Base-by-base conservation (phyloP, 2,113 vertebrate genomes). In the Prinia subflava region DNA sequence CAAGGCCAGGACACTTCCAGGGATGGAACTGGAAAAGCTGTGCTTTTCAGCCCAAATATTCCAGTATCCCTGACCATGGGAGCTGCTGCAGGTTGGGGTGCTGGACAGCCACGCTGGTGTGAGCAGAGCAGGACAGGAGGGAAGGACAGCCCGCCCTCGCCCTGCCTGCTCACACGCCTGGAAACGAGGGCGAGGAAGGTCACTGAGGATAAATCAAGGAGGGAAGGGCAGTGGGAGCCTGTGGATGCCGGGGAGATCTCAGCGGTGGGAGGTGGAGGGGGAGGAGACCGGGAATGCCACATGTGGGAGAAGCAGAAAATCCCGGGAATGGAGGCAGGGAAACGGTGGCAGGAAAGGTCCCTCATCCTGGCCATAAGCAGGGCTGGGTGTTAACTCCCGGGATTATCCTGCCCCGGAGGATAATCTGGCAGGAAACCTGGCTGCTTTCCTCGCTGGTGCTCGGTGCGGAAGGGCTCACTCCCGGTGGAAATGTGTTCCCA, bases 121-220 rank as follows among this genome's bases (percentile, higher is more conserved):
- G n/a, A 33, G 71, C 77, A 42, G 11, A 24, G 30, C 17, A 12
- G 59, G 59, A 5, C 27, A 6, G 76, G 2, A 60, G 46, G 39
- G 63, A 15, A 17, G 70, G 30, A 19, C 22, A n/a, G 0, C 0
- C 47, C 6, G 41, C 41, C 13, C 70, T 75, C 11, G 53, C 60
- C 27, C 55, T 62, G 91, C 21, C 82, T 20, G 95, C 95, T 97
- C 92, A 56, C 96, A 68, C 65, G 41, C 79, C 82, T 75, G 97
- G 95, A 94, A 96, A 95, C 55, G 96, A 96, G 98, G 97, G 94
- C 68, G 55, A 47, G 92, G 97, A 97, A 97, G 97, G 97, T 96
- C 95, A 57, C 56, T 64, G 60, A 24, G 95, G 92, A 96, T 97
- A 95, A 97, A 98, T 97, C 97, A 94, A 83, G 96, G 88, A 83